Evolutionary conservation across 2,113 vertebrate species (phyloP), one percentile per base, ranked within the genome.

Genomic region (Chaetura pelagica): DNA sequence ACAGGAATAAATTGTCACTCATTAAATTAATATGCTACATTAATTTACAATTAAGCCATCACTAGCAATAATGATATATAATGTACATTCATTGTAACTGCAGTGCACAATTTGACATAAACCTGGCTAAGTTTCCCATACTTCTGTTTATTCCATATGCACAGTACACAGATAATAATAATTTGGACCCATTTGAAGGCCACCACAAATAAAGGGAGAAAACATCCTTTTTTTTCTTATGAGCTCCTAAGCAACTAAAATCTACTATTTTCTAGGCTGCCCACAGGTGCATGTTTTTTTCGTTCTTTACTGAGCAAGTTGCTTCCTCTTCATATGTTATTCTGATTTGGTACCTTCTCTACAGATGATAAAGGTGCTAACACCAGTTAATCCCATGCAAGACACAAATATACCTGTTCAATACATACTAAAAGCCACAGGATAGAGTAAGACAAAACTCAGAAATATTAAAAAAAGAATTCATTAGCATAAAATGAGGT

Each of bases 41-140:
- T 90, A 80, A 92, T 92, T 93, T 92, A 86, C 83, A 94, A 94
- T 90, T 87, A 94, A 91, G 18, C 29, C 75, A 80, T 88, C 89
- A 89, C 52, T 74, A 81, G 48, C 34, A 92, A 77, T 71, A 90
- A 95, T 74, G 48, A 84, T 27, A n/a, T 38, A 63, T 42, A 59
- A 87, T 9, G 23, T 40, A 81, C 21, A 61, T 78, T 49, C 46
- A 75, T 40, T 0, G 0, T 51, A 83, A 85, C 6, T 67, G 49
- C 52, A 63, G 29, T 26, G 44, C 21, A 71, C 14, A 67, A 74
- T 46, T 80, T 5, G 3, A 63, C 42, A 91, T 49, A 74, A 92
- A 72, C 18, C 32, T 59, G 18, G 48, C 23, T 44, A 89, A 87
- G 20, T 51, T 88, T 61, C 32, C 27, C 34, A 62, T 12, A 46